These are phyloP conservation scores for Cabera pusaria DNA, from an alignment of 2,888 invertebrate genomes.

Conservation along the genomic window DNA sequence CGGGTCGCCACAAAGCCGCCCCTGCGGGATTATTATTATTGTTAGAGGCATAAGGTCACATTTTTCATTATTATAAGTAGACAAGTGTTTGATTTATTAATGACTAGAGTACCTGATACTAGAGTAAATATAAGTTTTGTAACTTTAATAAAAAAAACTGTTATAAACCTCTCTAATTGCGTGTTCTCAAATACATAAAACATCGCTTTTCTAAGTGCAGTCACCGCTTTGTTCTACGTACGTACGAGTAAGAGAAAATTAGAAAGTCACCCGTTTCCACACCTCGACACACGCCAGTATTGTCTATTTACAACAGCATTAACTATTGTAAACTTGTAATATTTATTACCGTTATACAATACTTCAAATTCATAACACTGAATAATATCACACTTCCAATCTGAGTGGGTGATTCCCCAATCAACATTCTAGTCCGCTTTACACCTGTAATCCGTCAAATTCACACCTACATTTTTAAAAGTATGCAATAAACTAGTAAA, in stretches of 20 bases:
- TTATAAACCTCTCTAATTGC: no score
- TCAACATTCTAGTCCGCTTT: conserved; percentile 40
- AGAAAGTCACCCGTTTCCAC: conserved; percentile 25
- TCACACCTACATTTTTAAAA: conserved; percentile 43
- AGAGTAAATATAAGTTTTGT: no score
- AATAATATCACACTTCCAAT: conserved; percentile 27
- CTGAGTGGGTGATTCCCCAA: conserved; percentile 37
- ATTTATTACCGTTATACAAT: conserved; percentile 14
- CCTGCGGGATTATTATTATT: no score
- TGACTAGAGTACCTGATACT: no score
- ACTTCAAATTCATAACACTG: conserved; percentile 10
- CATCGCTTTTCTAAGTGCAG: no score
- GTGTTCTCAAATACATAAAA: no score
- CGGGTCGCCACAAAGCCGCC: no score
- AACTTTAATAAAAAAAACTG: no score
- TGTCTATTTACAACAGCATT: conserved; percentile 10
- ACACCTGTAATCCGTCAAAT: conserved; percentile 40
- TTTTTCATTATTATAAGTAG: no score
- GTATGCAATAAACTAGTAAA: conserved; percentile 39
- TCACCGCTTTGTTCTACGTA: no score
- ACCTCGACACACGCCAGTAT: conserved; percentile 11
- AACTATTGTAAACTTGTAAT: conserved; percentile 13
- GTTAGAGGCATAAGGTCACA: no score
- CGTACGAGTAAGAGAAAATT: conserved; percentile 22
- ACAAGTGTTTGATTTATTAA: no score